phyloP scores from a whole-genome alignment of 2,113 vertebrate species.

The Poecilia latipinna region DNA sequence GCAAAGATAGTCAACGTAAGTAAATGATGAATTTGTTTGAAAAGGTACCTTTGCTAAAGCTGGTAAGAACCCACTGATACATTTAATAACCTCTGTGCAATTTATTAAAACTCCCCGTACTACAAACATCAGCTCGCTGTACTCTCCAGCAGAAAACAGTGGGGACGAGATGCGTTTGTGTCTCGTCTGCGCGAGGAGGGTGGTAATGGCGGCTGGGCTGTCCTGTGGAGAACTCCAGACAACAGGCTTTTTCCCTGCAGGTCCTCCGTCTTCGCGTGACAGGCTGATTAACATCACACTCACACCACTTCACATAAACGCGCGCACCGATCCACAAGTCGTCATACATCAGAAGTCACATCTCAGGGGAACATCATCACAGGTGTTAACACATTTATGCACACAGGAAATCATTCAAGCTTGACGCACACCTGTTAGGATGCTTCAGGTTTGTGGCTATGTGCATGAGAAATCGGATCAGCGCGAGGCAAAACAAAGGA shows the following conservation, averaged over 20 bases:
- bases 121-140: slow-evolving; percentile 23
- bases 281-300: slow-evolving; percentile 70
- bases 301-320: slow-evolving; percentile 31
- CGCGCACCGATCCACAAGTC: slow-evolving; percentile 22
- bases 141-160: slow-evolving; percentile 1
- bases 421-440: slow-evolving; percentile 70
- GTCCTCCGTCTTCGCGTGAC: slow-evolving; percentile 61
- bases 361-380: slow-evolving; percentile 61
- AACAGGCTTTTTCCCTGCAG: slow-evolving; percentile 69
- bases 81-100: background rate
- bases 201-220: slow-evolving; percentile 17
- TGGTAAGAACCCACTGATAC: background rate
- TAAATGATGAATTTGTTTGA: background rate
- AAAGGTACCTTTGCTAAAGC: no score
- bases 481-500: slow-evolving; percentile 50
- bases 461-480: slow-evolving; percentile 40
- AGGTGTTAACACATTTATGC: slow-evolving; percentile 20
- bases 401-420: slow-evolving; percentile 56
- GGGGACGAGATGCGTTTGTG: slow-evolving; percentile 15
- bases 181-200: slow-evolving; percentile 2
- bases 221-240: slow-evolving; percentile 64
- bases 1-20: background rate
- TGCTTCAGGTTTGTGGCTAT: slow-evolving; percentile 45
- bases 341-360: slow-evolving; percentile 47
- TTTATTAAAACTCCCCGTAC: background rate